Conservation (phyloP, 2,797 vertebrate genomes). For the Kryptolebias ocellatus region DNA sequence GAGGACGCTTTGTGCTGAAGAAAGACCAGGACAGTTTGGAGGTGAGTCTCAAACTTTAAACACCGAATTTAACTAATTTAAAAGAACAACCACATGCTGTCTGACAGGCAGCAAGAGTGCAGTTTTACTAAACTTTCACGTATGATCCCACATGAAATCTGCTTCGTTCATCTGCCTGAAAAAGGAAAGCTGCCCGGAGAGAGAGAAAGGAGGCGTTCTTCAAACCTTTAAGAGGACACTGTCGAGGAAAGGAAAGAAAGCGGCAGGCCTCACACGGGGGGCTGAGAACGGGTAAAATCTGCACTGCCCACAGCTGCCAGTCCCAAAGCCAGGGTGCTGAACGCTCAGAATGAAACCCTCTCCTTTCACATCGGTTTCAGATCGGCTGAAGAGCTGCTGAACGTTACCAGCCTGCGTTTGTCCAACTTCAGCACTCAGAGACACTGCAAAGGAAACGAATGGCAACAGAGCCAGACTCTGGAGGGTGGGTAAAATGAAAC, state of each 20-base stretch:
- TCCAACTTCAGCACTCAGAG: conserved; percentile 23
- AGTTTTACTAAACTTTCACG: not conserved
- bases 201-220: conserved; percentile 89
- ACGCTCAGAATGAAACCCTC: conserved; percentile 26
- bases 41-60: conserved; percentile 67
- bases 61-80: no score
- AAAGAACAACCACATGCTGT: no score
- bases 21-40: conserved; percentile 83
- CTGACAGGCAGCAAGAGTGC: no score
- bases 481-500: conserved; percentile 15
- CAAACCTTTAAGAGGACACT: conserved; percentile 92
- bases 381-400: conserved; percentile 48
- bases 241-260: conserved; percentile 89
- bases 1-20: conserved; percentile 91
- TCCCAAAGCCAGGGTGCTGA: not conserved
- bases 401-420: conserved; percentile 23
- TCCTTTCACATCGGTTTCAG: conserved; percentile 44
- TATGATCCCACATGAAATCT: not conserved
- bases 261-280: conserved; percentile 30
- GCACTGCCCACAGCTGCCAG: not conserved
- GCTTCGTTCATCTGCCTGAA: conserved; percentile 12
- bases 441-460: conserved; percentile 4
- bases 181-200: conserved; percentile 73
- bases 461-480: conserved; percentile 17
- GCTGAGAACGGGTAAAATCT: conserved; percentile 55